phyloP scores from a whole-genome alignment of 2,113 vertebrate genomes.

The Damaliscus lunatus region DNA sequence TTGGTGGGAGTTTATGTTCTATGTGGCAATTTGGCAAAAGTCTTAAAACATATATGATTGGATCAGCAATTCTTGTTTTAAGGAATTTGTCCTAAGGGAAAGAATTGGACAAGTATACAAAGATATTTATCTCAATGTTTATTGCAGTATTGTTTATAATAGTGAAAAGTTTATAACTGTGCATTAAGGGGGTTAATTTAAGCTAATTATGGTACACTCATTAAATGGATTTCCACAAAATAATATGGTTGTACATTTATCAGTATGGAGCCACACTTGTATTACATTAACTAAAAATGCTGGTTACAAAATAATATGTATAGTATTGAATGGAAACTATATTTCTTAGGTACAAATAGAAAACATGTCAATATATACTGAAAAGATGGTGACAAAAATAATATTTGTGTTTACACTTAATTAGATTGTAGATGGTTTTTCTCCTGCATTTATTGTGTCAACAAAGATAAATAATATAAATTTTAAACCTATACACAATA shows the following conservation, averaged over 20 bases:
- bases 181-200: neutral
- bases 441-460: neutral
- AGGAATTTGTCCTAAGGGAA: conserved; percentile 5
- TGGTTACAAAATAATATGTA: neutral
- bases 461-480: neutral
- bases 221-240: conserved; percentile 5
- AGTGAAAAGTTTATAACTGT: neutral
- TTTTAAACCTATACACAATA: neutral
- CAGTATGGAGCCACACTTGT: neutral
- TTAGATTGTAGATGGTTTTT: neutral
- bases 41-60: neutral
- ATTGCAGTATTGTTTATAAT: neutral
- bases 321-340: neutral
- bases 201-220: neutral
- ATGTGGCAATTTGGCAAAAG: neutral
- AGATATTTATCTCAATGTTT: neutral
- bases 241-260: neutral
- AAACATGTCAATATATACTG: neutral
- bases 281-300: neutral
- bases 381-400: neutral
- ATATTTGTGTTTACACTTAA: neutral
- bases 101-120: neutral
- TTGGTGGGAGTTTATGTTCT: neutral
- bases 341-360: neutral
- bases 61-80: neutral